A percentile compares a stretch with the other conserved stretches of the same genome.
These are phyloP conservation scores for Zootoca vivipara DNA, from an alignment of 2,113 vertebrate species.

Conservation along the genomic window DNA sequence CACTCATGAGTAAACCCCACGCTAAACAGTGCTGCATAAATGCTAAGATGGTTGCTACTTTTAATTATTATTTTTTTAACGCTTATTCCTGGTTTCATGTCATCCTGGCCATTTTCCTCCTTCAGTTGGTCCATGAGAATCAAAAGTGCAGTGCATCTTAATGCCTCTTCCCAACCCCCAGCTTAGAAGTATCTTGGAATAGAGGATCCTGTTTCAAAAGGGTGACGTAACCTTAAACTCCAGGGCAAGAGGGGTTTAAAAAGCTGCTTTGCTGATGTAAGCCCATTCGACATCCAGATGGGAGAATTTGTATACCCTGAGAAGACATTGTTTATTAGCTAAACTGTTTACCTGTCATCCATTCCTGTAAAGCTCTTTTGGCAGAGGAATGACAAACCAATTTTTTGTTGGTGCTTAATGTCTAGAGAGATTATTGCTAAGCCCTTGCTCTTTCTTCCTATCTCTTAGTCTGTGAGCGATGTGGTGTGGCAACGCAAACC, in stretches of 20 bases:
- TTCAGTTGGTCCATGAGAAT: background rate
- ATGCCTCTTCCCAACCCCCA: background rate
- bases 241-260: background rate
- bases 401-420: conserved; percentile 43
- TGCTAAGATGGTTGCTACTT: background rate
- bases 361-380: conserved; percentile 45
- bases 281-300: background rate
- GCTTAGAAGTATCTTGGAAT: background rate
- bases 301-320: background rate
- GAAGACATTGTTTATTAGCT: background rate
- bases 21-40: background rate
- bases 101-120: background rate
- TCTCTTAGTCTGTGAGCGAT: background rate
- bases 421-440: conserved; percentile 40
- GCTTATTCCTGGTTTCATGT: background rate
- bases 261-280: background rate
- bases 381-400: conserved; percentile 32
- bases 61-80: no score
- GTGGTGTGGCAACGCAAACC: background rate
- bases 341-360: conserved; percentile 42
- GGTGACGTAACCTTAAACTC: background rate
- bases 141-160: background rate
- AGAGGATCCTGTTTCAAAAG: background rate
- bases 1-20: no score
- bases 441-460: conserved; percentile 28